A percentile compares a stretch with the other conserved stretches of the same genome.
phyloP scores from a whole-genome alignment of 2,113 vertebrate species.

The Tapirus terrestris region DNA sequence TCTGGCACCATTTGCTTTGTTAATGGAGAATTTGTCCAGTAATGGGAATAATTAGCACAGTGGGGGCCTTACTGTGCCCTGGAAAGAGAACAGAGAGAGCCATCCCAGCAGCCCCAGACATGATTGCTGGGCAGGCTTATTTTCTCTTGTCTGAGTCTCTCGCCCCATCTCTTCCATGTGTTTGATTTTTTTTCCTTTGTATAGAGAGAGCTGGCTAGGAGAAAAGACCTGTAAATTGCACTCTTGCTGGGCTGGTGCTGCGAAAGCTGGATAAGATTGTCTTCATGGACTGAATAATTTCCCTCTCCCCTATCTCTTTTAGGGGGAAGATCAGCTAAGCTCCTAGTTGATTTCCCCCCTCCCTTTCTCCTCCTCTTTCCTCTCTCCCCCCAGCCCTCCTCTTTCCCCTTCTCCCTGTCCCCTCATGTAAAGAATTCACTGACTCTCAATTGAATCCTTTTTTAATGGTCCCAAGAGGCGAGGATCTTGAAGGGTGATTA shows the following conservation, averaged over 20 bases:
- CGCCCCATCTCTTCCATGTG: constrained; percentile 83
- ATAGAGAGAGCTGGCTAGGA: constrained; percentile 86
- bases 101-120: constrained; percentile 84
- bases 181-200: constrained; percentile 88
- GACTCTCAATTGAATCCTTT: constrained; percentile 82
- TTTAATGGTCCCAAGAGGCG: constrained; percentile 77
- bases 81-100: constrained; percentile 86
- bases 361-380: background rate
- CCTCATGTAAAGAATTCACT: constrained; percentile 76
- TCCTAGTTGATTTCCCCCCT: constrained; percentile 67
- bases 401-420: constrained; percentile 43
- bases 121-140: constrained; percentile 88
- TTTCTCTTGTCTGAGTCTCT: constrained; percentile 82
- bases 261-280: constrained; percentile 85
- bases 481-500: constrained; percentile 80
- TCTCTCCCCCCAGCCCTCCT: constrained; percentile 56
- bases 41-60: constrained; percentile 89
- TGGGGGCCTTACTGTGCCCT: constrained; percentile 87
- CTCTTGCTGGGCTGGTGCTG: constrained; percentile 85
- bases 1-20: constrained; percentile 79
- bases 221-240: constrained; percentile 88
- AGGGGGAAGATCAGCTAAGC: constrained; percentile 52
- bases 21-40: constrained; percentile 87
- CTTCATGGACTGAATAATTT: constrained; percentile 80
- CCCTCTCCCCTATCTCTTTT: constrained; percentile 44